phyloP scores from a whole-genome alignment of 1,140 invertebrate genomes.

The Elymnias hypermnestra region DNA sequence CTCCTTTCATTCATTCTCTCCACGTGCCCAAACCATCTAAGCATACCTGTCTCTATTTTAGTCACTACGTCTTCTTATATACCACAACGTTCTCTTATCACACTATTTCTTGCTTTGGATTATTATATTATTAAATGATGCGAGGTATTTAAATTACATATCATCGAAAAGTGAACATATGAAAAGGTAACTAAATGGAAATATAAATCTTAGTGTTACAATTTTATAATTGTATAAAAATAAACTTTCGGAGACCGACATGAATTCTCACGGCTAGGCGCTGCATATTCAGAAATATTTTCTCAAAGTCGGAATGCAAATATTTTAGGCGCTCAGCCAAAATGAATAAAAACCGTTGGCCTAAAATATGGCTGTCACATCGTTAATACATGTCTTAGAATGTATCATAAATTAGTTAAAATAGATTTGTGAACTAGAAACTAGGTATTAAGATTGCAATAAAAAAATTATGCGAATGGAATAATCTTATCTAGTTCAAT shows the following conservation, averaged over 20 bases:
- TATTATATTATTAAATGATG: no score
- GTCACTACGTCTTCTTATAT: no score
- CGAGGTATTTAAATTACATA: no score
- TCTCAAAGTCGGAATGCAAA: conserved; percentile 27
- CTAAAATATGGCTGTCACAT: conserved; percentile 21
- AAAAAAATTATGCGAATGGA: no score
- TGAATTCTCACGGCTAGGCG: conserved; percentile 23
- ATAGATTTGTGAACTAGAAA: conserved; percentile 8
- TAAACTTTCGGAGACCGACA: conserved; percentile 14
- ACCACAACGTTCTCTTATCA: no score
- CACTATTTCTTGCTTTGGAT: no score
- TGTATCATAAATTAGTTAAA: conserved; percentile 14
- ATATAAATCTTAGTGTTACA: not conserved
- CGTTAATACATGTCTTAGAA: conserved; percentile 17
- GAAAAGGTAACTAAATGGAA: not conserved
- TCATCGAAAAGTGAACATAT: no score
- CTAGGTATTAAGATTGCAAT: not conserved
- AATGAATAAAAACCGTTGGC: conserved; percentile 14
- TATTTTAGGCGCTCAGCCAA: conserved; percentile 28
- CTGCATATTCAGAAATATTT: conserved; percentile 23
- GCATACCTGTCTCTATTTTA: no score
- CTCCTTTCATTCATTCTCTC: no score
- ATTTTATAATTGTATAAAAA: conserved; percentile 3
- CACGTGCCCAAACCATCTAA: no score
- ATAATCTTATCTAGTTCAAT: no score